These are phyloP conservation scores for Tetramorium bicarinatum DNA, from an alignment of 2,888 invertebrate genomes.

Conservation along the genomic window DNA sequence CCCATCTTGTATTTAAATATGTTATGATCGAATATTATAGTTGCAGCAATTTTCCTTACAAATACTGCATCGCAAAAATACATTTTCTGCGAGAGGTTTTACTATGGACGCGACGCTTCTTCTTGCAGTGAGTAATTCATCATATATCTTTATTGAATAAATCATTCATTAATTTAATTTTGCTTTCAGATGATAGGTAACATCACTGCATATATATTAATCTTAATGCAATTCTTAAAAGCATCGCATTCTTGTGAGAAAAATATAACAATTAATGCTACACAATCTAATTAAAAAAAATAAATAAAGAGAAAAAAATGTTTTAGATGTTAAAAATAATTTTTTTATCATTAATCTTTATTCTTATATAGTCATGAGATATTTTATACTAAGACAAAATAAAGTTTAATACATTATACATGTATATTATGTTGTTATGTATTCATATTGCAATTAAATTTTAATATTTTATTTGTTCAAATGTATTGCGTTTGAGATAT, in stretches of 20 bases:
- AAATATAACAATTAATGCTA: background rate
- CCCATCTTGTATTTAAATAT: background rate
- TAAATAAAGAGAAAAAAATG: background rate
- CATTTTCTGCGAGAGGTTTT: constrained; percentile 76
- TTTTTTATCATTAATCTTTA: too few relatives aligned
- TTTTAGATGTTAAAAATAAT: background rate
- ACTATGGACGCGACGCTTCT: constrained; percentile 76
- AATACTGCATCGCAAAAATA: constrained; percentile 77
- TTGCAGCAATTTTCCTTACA: constrained; percentile 79
- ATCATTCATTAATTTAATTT: background rate
- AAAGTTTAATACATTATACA: too few relatives aligned
- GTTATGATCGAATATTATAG: constrained; percentile 65
- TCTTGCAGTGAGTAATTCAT: constrained; percentile 70
- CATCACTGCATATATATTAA: constrained; percentile 78
- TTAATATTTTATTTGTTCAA: too few relatives aligned
- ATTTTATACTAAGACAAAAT: too few relatives aligned
- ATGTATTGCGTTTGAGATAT: too few relatives aligned
- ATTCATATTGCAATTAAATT: too few relatives aligned
- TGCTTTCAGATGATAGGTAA: constrained; percentile 77
- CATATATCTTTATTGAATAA: background rate
- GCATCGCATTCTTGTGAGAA: background rate
- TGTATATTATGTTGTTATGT: too few relatives aligned
- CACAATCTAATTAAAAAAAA: background rate
- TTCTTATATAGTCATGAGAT: too few relatives aligned
- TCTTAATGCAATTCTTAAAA: constrained; percentile 77